Percentiles rank a stretch among this genome's conserved stretches.
Evolutionary conservation across 2,888 invertebrate species (phyloP).

Genomic region (Tetropium fuscum): DNA sequence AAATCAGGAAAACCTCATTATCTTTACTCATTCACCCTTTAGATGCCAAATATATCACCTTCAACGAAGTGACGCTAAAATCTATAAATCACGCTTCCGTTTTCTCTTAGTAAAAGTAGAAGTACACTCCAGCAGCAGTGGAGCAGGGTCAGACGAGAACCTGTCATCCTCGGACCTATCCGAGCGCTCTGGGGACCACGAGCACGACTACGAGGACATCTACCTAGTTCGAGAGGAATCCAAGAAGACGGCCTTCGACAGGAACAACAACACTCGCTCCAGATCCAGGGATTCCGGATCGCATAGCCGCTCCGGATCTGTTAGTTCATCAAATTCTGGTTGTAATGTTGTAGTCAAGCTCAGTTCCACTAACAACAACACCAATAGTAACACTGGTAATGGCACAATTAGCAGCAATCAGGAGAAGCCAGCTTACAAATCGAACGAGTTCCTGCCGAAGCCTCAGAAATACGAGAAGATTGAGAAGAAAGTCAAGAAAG

Average conservation of each 20-base stretch:
- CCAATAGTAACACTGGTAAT: conserved; percentile 11
- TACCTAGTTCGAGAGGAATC: conserved; percentile 76
- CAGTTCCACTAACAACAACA: conserved; percentile 37
- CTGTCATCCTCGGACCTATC: conserved; percentile 71
- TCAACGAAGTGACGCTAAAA: no score
- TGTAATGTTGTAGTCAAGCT: conserved; percentile 63
- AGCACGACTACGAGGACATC: conserved; percentile 87
- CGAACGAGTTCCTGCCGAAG: conserved; percentile 61
- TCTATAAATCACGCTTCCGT: background rate
- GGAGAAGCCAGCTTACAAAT: conserved; percentile 51
- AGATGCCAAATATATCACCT: no score
- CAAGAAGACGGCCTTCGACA: conserved; percentile 36
- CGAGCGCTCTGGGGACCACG: conserved; percentile 68
- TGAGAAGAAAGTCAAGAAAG: conserved; percentile 46
- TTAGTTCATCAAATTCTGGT: conserved; percentile 63
- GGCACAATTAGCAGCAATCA: no score
- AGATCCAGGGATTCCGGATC: conserved; percentile 66
- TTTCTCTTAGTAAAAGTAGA: conserved; percentile 82
- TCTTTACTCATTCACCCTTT: no score
- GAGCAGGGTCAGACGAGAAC: conserved; percentile 75
- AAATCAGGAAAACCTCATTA: background rate
- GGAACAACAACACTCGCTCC: conserved; percentile 46
- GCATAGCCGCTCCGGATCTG: conserved; percentile 76
- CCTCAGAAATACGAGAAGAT: conserved; percentile 61
- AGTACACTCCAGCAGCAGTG: conserved; percentile 81